These are phyloP conservation scores for Chiloscyllium plagiosum DNA, from an alignment of 2,113 vertebrate species.

Conservation along the genomic window DNA sequence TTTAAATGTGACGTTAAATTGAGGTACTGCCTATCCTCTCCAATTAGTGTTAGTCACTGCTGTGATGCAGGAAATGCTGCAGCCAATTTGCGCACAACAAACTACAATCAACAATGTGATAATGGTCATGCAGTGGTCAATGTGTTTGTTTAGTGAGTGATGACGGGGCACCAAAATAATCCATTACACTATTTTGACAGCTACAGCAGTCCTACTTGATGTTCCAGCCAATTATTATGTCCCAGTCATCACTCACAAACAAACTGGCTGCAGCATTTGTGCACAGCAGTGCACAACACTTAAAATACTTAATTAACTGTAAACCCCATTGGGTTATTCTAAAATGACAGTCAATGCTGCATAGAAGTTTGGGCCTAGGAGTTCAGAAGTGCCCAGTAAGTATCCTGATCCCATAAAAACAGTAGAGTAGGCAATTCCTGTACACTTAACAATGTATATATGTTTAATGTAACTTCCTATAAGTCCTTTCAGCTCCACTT, in stretches of 20 bases:
- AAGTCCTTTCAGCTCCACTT: not conserved
- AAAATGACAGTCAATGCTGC: not conserved
- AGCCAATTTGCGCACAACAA: no score
- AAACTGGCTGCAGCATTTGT: not conserved
- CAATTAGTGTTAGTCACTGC: no score
- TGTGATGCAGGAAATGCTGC: no score
- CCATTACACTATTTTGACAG: not conserved
- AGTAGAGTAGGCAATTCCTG: not conserved
- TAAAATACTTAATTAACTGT: not conserved
- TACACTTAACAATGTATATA: not conserved
- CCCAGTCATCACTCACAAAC: not conserved
- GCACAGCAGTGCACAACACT: not conserved
- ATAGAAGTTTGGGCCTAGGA: no score
- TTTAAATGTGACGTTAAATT: no score
- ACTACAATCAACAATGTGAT: no score
- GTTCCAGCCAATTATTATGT: not conserved
- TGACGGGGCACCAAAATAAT: no score
- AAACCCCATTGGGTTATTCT: not conserved
- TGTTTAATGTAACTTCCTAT: not conserved
- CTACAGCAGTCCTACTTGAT: not conserved
- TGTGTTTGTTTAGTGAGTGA: no score
- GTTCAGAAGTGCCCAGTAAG: no score
- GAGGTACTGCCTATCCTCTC: no score
- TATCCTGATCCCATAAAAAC: no score
- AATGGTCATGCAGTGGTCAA: no score